phyloP scores from a whole-genome alignment of 2,113 vertebrate species.

The Tetrax tetrax region DNA sequence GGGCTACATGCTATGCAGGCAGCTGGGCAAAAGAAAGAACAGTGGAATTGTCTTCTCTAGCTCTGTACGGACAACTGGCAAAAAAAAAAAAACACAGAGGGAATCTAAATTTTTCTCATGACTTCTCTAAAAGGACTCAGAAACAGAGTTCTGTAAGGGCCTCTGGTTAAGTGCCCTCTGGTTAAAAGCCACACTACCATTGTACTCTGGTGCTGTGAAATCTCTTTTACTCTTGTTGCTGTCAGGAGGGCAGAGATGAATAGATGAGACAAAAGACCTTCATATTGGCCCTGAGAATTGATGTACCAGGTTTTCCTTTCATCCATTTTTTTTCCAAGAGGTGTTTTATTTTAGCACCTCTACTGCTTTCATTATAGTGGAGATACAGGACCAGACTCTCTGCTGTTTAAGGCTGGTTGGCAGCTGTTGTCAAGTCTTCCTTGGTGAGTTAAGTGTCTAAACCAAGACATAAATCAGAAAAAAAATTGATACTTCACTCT shows the following conservation, averaged over 20 bases:
- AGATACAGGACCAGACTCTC: neutral
- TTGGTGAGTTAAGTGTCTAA: neutral
- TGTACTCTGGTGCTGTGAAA: neutral
- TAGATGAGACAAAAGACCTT: neutral
- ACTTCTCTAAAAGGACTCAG: neutral
- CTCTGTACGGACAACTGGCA: neutral
- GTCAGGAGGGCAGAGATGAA: neutral
- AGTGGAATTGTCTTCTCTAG: neutral
- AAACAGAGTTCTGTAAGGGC: neutral
- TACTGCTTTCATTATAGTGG: neutral
- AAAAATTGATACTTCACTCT: neutral
- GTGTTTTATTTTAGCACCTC: neutral
- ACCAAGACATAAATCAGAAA: neutral
- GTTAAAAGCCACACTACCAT: neutral
- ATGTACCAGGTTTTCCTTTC: neutral
- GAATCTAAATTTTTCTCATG: neutral
- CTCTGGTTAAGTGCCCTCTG: neutral
- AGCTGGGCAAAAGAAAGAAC: neutral
- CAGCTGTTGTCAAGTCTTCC: neutral
- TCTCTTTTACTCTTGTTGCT: neutral
- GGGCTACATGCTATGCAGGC: fast-evolving
- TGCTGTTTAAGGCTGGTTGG: neutral
- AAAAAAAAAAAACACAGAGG: neutral
- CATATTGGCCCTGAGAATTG: neutral
- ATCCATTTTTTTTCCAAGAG: neutral